Evolutionary conservation across 2,797 vertebrate genomes (phyloP).

Genomic region (Hyperoplus immaculatus): DNA sequence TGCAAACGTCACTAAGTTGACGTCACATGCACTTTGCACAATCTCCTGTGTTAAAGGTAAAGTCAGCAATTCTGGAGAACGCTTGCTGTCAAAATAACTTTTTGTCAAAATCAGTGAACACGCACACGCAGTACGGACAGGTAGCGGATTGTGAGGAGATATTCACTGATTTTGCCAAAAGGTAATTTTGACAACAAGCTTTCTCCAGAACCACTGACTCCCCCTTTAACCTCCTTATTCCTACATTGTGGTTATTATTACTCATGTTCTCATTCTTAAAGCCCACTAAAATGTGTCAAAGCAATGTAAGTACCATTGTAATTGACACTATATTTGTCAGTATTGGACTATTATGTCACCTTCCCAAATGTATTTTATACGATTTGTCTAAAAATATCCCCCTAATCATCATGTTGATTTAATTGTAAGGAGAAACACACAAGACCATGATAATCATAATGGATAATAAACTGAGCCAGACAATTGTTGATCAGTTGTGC

Average conservation of each 20-base stretch:
- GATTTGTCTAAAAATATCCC: not conserved
- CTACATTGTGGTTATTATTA: constrained; percentile 8
- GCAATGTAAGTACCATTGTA: not conserved
- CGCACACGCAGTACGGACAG: too few species aligned
- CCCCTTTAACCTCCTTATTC: constrained; percentile 14
- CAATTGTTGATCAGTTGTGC: constrained; percentile 40
- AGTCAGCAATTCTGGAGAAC: too few species aligned
- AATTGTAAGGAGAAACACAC: too few species aligned
- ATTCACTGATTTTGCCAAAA: too few species aligned
- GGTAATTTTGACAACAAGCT: too few species aligned
- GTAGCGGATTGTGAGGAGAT: too few species aligned
- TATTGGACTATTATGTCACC: constrained; percentile 3
- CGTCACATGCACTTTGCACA: constrained; percentile 29
- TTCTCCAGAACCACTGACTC: too few species aligned
- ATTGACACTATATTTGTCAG: constrained; percentile 3
- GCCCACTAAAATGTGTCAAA: not conserved
- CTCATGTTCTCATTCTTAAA: constrained; percentile 16
- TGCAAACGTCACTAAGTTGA: constrained; percentile 27
- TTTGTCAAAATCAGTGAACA: too few species aligned
- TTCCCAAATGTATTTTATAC: not conserved
- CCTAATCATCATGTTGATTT: not conserved
- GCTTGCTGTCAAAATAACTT: too few species aligned
- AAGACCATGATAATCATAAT: not conserved
- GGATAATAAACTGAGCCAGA: constrained; percentile 13
- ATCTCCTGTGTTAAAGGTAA: not conserved